These are phyloP conservation scores for Onychomys torridus DNA, from an alignment of 2,797 vertebrate genomes.

Conservation along the genomic window DNA sequence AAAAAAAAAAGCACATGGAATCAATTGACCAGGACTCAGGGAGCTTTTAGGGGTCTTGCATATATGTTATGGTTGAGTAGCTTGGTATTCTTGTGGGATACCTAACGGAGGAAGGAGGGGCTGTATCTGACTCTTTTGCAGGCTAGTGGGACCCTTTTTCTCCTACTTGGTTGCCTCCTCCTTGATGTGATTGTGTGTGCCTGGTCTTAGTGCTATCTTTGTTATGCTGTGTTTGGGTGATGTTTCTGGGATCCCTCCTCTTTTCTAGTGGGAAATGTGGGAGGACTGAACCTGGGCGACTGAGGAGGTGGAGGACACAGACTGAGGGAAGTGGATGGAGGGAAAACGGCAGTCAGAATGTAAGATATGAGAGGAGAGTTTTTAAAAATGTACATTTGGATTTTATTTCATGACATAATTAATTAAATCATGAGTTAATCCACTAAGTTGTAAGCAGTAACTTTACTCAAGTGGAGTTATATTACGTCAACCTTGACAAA, in stretches of 20 bases:
- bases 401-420: slow-evolving; percentile 28
- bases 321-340: background rate
- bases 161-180: background rate
- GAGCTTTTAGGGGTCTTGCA: too few relatives aligned
- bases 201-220: too few relatives aligned
- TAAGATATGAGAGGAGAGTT: background rate
- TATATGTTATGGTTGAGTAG: too few relatives aligned
- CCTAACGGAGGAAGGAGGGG: background rate
- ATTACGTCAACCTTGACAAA: background rate
- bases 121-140: background rate
- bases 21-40: too few relatives aligned
- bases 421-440: background rate
- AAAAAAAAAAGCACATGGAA: too few relatives aligned
- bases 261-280: background rate
- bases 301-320: background rate
- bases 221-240: background rate
- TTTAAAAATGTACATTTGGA: background rate
- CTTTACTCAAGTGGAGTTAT: background rate
- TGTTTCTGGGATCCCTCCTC: background rate
- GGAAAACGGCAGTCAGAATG: background rate
- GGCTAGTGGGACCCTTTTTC: background rate
- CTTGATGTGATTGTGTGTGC: background rate
- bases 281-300: background rate
- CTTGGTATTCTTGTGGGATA: background rate
- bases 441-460: slow-evolving; percentile 31